phyloP scores from a whole-genome alignment of 1,140 invertebrate genomes.

The Drosophila sechellia region DNA sequence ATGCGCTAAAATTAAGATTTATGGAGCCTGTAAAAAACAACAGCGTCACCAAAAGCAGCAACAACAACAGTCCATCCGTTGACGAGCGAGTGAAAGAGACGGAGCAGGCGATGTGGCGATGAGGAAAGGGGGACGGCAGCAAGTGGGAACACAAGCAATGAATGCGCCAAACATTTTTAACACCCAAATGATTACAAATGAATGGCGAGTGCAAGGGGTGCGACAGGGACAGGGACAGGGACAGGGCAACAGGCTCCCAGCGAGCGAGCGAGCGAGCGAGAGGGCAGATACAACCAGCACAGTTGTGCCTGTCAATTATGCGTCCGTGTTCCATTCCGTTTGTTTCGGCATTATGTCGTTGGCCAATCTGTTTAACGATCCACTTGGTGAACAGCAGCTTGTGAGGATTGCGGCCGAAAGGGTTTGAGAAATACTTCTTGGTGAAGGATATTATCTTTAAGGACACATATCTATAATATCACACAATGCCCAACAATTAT shows the following conservation, averaged over 20 bases:
- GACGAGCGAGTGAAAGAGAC: not conserved
- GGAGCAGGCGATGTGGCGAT: not conserved
- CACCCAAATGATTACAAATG: conserved; percentile 81
- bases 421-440: not conserved
- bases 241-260: not conserved
- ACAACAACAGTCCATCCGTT: conserved; percentile 9
- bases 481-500: no score
- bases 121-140: not conserved
- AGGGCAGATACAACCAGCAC: not conserved
- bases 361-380: conserved; percentile 24
- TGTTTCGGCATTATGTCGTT: conserved; percentile 22
- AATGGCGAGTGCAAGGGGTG: conserved; percentile 14
- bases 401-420: not conserved
- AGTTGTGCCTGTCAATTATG: conserved; percentile 3
- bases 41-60: conserved; percentile 54
- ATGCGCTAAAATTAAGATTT: conserved; percentile 81
- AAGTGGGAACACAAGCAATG: conserved; percentile 44
- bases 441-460: not conserved
- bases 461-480: no score
- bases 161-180: conserved; percentile 76
- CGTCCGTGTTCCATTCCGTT: conserved; percentile 22
- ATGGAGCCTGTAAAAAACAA: conserved; percentile 81
- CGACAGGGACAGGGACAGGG: not conserved
- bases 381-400: conserved; percentile 20
- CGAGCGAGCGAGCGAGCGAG: not conserved